Conservation (phyloP, 2,888 invertebrate genomes). For the Saturnia pavonia region DNA sequence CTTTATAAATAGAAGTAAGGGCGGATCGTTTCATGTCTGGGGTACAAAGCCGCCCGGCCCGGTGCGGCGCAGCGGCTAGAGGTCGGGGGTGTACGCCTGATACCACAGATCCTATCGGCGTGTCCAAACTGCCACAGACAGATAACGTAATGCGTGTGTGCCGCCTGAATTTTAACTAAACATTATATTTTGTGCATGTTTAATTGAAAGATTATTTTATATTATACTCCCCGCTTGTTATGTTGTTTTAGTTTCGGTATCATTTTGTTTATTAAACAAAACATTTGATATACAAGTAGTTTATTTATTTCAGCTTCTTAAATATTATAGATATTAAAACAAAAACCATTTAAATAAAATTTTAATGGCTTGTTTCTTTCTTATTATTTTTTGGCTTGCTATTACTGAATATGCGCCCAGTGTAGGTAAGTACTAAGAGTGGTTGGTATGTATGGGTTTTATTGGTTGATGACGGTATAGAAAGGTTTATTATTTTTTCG, state of each 20-base stretch:
- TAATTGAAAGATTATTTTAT: slow-evolving; percentile 46
- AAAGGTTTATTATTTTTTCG: no score
- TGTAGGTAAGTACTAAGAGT: no score
- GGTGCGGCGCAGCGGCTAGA: slow-evolving; percentile 31
- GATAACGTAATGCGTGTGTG: slow-evolving; percentile 66
- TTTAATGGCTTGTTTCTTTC: no score
- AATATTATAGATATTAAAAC: no score
- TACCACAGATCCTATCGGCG: slow-evolving; percentile 64
- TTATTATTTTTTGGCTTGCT: no score
- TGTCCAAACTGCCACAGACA: slow-evolving; percentile 73
- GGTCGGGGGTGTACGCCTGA: slow-evolving; percentile 44
- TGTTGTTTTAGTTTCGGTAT: slow-evolving; percentile 4
- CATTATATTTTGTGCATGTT: slow-evolving; percentile 47
- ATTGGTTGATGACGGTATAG: no score
- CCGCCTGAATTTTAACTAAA: slow-evolving; percentile 66
- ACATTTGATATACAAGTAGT: neutral
- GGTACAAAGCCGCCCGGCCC: slow-evolving; percentile 52
- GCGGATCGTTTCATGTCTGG: slow-evolving; percentile 66
- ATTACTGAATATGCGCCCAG: no score
- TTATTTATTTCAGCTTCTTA: neutral
- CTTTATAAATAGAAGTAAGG: slow-evolving; percentile 58
- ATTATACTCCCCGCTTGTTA: slow-evolving; percentile 1
- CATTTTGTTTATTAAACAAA: neutral
- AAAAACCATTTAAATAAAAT: no score
- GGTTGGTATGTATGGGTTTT: no score